A percentile compares a stretch with the other conserved stretches of the same genome.
Conservation (phyloP, 2,888 invertebrate species). For the Acleris sparsana region DNA sequence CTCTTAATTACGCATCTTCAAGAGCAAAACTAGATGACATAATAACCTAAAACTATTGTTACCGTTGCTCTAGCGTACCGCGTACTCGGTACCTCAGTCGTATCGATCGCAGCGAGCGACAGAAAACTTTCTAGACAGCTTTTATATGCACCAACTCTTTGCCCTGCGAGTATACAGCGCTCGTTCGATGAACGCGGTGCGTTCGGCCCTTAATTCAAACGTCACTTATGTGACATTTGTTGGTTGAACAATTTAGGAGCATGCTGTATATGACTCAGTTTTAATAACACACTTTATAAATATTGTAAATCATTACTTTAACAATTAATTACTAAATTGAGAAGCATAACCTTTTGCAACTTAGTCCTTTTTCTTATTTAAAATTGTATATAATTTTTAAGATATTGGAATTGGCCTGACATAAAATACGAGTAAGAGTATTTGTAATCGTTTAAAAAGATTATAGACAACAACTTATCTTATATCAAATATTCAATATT, state of each 20-base stretch:
- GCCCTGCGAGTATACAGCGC: conserved; percentile 63
- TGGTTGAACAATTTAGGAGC: not conserved
- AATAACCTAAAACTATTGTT: conserved; percentile 78
- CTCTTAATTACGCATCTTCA: too few relatives aligned
- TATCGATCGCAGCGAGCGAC: conserved; percentile 80
- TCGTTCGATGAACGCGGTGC: conserved; percentile 56
- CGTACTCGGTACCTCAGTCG: conserved; percentile 63
- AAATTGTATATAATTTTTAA: too few relatives aligned
- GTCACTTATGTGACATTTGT: conserved; percentile 25
- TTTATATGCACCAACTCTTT: conserved; percentile 83
- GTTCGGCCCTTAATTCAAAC: conserved; percentile 42
- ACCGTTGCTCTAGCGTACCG: conserved; percentile 49
- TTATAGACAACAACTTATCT: too few relatives aligned
- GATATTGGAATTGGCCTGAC: too few relatives aligned
- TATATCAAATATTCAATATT: too few relatives aligned
- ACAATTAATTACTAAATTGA: too few relatives aligned
- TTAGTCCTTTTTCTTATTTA: too few relatives aligned
- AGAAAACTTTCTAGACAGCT: conserved; percentile 84
- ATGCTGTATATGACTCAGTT: not conserved
- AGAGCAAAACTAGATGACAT: conserved; percentile 60
- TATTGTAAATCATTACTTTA: too few relatives aligned
- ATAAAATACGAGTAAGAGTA: too few relatives aligned
- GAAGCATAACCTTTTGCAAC: too few relatives aligned
- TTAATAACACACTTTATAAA: too few relatives aligned
- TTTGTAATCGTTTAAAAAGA: too few relatives aligned